These are phyloP conservation scores for Notarius lentiginosus DNA, from an alignment of 2,113 vertebrate species.

Conservation along the genomic window DNA sequence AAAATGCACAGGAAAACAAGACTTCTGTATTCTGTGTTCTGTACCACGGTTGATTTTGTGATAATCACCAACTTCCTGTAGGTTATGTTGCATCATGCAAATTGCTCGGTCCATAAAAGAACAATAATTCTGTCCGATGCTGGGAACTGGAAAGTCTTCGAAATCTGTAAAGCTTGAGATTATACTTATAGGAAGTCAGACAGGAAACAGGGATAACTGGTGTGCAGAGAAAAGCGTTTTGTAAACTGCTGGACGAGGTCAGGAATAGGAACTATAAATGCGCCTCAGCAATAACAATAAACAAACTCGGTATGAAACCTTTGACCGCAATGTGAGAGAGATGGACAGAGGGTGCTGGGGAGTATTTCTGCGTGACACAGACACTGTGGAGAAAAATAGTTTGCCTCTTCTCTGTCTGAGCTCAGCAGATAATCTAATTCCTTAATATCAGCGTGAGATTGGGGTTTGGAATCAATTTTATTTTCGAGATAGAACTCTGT, in stretches of 20 bases:
- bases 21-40: background rate
- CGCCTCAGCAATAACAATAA: conserved; percentile 46
- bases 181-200: background rate
- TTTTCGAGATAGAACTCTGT: background rate
- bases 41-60: background rate
- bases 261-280: conserved; percentile 39
- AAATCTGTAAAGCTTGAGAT: background rate
- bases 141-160: background rate
- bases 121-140: background rate
- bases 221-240: conserved; percentile 24
- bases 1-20: background rate
- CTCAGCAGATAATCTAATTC: conserved; percentile 35
- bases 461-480: conserved; percentile 14
- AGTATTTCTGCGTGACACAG: conserved; percentile 4
- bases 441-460: conserved; percentile 28
- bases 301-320: conserved; percentile 48
- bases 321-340: conserved; percentile 26
- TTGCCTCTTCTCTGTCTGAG: conserved; percentile 29
- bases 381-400: conserved; percentile 36
- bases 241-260: conserved; percentile 32
- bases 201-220: background rate
- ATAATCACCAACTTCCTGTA: background rate
- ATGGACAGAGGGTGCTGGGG: background rate
- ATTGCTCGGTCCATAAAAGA: background rate
- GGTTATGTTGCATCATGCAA: background rate